Percentiles rank a stretch among this genome's conserved stretches.
These are phyloP conservation scores for Saccostrea glomerata DNA, from an alignment of 1,140 invertebrate species.

Conservation along the genomic window DNA sequence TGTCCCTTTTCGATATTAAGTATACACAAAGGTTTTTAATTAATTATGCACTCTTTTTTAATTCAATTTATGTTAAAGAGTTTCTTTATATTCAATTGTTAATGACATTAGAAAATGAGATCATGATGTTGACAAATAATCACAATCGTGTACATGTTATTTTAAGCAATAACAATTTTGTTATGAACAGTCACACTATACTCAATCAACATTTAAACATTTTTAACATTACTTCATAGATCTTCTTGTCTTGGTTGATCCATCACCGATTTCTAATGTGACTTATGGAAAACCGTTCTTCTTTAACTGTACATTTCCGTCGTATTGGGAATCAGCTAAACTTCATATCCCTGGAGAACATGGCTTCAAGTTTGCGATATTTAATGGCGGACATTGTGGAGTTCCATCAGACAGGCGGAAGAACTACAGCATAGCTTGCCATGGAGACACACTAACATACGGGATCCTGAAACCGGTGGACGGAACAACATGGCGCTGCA, in stretches of 20 bases:
- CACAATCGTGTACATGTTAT: too few relatives aligned
- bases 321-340: not conserved
- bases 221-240: not conserved
- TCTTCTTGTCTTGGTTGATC: not conserved
- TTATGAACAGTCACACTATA: too few relatives aligned
- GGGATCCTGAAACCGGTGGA: not conserved
- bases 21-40: too few relatives aligned
- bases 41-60: too few relatives aligned
- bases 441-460: not conserved
- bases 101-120: too few relatives aligned
- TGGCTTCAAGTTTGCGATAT: slow-evolving; percentile 3
- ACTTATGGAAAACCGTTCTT: not conserved
- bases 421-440: not conserved
- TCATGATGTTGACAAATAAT: too few relatives aligned
- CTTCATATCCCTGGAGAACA: not conserved
- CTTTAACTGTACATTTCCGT: slow-evolving; percentile 1
- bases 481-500: not conserved
- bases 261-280: not conserved
- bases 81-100: too few relatives aligned
- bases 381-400: not conserved
- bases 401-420: not conserved
- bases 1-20: too few relatives aligned
- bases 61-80: too few relatives aligned
- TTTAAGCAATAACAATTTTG: too few relatives aligned
- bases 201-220: not conserved